Base-by-base conservation (phyloP, 1,140 invertebrate genomes). In the Ruditapes philippinarum region DNA sequence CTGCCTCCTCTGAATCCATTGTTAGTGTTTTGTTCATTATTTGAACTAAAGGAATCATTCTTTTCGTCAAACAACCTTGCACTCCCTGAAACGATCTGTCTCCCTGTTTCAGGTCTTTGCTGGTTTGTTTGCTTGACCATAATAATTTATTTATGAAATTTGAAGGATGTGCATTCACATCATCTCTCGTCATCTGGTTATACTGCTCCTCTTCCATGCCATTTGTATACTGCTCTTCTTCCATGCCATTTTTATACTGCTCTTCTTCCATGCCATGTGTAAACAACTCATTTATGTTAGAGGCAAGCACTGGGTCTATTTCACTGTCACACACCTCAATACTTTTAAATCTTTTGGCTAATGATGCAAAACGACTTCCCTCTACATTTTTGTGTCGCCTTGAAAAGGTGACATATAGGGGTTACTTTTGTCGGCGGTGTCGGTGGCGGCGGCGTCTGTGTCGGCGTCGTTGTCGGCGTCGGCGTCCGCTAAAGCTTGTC, bases 241-340 rank as follows among this genome's bases (percentile, higher is more conserved):
- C n/a, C n/a, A n/a, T n/a, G n/a, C n/a, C n/a, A n/a, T n/a, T n/a
- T n/a, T n/a, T n/a, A n/a, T n/a, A n/a, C n/a, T n/a, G n/a, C n/a
- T n/a, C n/a, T n/a, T n/a, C n/a, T n/a, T 80, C 76, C 42, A 80
- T 54, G 25, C 49, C 49, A 19, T 80, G 22, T 31, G 9, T 51
- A 33, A 80, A 80, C 49, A 31, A 28, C 19, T 80, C 76, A 80
- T 51, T 80, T 31, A 80, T 40, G 54, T 54, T 54, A 9, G 38
- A n/a, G 28, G 76, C 76, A n/a, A 80, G 42, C 19, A 54, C 49
- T 14, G 25, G 19, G 54, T 80, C 76, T 54, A 54, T 36, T 17
- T 22, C 25, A 14, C 33, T n/a, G 54, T 54, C 49, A 57, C 76
- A 80, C 19, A 33, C 40, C 54, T 80, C 76, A n/a, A 54, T 31